Evolutionary conservation across 2,888 invertebrate genomes (phyloP).

Genomic region (Cheilosia grossa): DNA sequence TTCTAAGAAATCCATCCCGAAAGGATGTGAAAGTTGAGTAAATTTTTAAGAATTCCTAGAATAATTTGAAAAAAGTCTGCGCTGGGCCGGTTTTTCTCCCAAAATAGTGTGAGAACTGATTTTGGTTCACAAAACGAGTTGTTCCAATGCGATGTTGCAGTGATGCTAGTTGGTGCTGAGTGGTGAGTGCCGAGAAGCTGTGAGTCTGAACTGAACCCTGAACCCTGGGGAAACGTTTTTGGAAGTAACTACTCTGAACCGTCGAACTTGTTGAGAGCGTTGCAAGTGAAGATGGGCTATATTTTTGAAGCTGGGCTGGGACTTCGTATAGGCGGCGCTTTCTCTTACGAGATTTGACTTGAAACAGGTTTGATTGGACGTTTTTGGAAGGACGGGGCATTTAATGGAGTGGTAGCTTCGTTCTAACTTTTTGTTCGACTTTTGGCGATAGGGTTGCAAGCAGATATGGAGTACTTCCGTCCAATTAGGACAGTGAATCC

Average conservation of each 20-base stretch:
- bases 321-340: no score
- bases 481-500: no score
- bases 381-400: no score
- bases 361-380: no score
- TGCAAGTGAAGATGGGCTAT: not conserved
- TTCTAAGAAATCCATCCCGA: constrained; percentile 36
- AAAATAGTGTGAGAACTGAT: constrained; percentile 62
- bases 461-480: no score
- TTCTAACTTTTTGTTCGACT: no score
- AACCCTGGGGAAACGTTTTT: constrained; percentile 23
- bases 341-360: no score
- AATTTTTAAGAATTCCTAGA: constrained; percentile 52
- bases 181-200: constrained; percentile 43
- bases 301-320: not conserved
- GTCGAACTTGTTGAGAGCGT: constrained; percentile 45
- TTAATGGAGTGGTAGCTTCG: no score
- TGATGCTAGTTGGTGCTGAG: constrained; percentile 13
- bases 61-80: constrained; percentile 46
- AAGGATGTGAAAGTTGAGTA: constrained; percentile 69
- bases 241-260: constrained; percentile 8
- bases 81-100: constrained; percentile 48
- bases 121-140: constrained; percentile 24
- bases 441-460: no score
- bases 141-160: constrained; percentile 9
- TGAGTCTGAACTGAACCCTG: constrained; percentile 54